phyloP scores from a whole-genome alignment of 2,888 invertebrate genomes.

The Frankliniella fusca region DNA sequence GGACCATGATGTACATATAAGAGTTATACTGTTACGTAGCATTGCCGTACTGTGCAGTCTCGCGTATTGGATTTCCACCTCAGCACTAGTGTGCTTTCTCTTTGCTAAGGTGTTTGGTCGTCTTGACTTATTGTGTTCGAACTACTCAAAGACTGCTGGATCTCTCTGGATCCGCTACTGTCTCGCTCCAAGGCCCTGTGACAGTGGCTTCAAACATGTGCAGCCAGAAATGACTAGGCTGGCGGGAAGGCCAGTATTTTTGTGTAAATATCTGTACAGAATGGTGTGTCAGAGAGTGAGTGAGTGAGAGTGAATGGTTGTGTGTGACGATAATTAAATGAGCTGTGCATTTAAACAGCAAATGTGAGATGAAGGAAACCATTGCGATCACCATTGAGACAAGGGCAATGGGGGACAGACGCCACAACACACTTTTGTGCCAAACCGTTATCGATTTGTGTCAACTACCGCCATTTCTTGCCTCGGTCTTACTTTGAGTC shows the following conservation, averaged over 20 bases:
- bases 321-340: not conserved
- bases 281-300: not conserved
- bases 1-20: slow-evolving; percentile 20
- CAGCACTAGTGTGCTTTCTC: not conserved
- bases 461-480: not conserved
- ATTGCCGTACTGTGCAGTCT: not conserved
- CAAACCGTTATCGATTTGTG: slow-evolving; percentile 13
- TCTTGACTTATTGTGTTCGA: too few species aligned
- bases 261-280: slow-evolving; percentile 1
- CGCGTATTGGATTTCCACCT: not conserved
- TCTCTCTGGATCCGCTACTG: too few species aligned
- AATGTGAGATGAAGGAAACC: too few species aligned
- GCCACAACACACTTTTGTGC: not conserved
- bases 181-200: too few species aligned
- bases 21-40: not conserved
- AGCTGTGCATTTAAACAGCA: not conserved
- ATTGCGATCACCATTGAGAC: not conserved
- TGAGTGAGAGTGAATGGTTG: not conserved
- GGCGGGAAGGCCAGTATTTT: not conserved
- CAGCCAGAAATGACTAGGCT: not conserved
- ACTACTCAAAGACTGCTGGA: too few species aligned
- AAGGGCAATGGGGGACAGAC: slow-evolving; percentile 7
- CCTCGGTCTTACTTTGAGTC: slow-evolving; percentile 16
- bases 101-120: not conserved
- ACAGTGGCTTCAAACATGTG: not conserved